A percentile compares a stretch with the other conserved stretches of the same genome.
Evolutionary conservation across 2,888 invertebrate species (phyloP).

Genomic region (Stenchaetothrips biformis): DNA sequence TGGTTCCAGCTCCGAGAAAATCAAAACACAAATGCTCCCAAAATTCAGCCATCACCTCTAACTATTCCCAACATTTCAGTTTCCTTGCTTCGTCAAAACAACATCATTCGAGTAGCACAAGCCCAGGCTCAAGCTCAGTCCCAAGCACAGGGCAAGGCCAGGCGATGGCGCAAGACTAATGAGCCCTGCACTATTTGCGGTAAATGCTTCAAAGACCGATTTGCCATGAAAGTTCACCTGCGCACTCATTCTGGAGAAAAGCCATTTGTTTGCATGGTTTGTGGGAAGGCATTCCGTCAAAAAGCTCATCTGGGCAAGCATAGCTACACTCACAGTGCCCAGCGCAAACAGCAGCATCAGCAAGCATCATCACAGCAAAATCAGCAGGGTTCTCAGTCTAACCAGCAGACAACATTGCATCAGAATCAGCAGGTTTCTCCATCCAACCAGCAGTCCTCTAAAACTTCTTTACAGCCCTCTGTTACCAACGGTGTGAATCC

Average conservation of each 20-base stretch:
- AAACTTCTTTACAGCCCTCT: not conserved
- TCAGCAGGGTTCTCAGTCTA: not conserved
- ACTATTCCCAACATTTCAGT: not conserved
- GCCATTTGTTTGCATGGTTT: slow-evolving; percentile 11
- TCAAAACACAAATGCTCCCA: not conserved
- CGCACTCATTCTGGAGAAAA: not conserved
- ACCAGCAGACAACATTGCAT: not conserved
- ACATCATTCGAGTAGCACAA: not conserved
- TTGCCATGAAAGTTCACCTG: slow-evolving; percentile 5
- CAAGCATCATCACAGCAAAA: not conserved
- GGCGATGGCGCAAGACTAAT: not conserved
- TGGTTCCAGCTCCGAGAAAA: not conserved
- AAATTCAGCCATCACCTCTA: not conserved
- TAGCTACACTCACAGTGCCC: slow-evolving; percentile 3
- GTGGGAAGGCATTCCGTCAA: slow-evolving; percentile 4
- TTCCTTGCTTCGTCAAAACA: not conserved
- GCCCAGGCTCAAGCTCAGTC: not conserved
- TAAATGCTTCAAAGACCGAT: not conserved
- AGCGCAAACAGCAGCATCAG: not conserved
- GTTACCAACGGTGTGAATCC: not conserved
- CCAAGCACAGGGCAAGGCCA: not conserved
- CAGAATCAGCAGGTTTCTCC: not conserved
- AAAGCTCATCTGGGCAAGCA: not conserved
- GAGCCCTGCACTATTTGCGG: slow-evolving; percentile 8
- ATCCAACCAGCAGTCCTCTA: not conserved